phyloP scores from a whole-genome alignment of 1,140 invertebrate genomes.

The Drosophila neocordata region DNA sequence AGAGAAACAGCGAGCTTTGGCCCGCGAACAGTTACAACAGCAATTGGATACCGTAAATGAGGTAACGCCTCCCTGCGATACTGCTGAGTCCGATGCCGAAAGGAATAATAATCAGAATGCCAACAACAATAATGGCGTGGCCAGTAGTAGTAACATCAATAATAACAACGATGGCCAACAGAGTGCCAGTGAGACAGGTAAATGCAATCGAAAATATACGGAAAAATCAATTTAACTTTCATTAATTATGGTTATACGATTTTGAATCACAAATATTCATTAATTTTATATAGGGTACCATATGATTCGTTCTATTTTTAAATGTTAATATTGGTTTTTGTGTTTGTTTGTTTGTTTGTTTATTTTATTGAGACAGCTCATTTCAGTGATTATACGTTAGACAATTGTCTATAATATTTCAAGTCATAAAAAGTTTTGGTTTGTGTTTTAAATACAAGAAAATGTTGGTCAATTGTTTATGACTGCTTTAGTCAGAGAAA shows the following conservation, averaged over 20 bases:
- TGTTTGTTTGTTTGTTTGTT: no score
- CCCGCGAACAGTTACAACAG: slow-evolving; percentile 64
- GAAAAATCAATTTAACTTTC: neutral
- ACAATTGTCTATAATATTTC: no score
- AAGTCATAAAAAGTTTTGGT: no score
- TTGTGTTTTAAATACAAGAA: no score
- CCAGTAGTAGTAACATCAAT: slow-evolving; percentile 54
- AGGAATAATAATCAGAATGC: slow-evolving; percentile 74
- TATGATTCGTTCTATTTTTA: no score
- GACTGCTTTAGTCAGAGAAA: no score
- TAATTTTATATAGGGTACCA: neutral
- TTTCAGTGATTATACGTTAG: no score
- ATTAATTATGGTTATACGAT: neutral
- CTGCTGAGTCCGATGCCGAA: slow-evolving; percentile 43
- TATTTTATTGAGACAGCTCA: no score
- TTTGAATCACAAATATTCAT: no score
- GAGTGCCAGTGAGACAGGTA: slow-evolving; percentile 64
- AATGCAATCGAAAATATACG: neutral
- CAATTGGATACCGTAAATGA: slow-evolving; percentile 51
- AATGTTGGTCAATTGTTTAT: no score
- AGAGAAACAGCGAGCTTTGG: slow-evolving; percentile 69
- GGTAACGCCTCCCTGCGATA: slow-evolving; percentile 22
- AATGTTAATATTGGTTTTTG: neutral
- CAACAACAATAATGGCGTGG: slow-evolving; percentile 55
- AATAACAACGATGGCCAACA: slow-evolving; percentile 77